Conservation (phyloP, 2,888 invertebrate species). For the Opisthograptis luteolata region DNA sequence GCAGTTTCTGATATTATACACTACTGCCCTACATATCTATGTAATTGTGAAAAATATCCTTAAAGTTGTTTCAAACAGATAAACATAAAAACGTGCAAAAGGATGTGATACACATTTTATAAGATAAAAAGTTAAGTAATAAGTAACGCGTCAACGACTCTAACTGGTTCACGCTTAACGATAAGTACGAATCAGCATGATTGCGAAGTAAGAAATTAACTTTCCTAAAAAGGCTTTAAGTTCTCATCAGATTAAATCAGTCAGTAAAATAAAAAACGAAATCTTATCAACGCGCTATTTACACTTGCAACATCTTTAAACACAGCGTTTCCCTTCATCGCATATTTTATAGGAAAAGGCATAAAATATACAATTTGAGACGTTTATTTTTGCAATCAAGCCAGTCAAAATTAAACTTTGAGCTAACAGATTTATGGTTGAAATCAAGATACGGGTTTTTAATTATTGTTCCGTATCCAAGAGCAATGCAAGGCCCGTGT, state of each 20-base stretch:
- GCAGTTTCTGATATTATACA: too few species aligned
- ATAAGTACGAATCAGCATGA: background rate
- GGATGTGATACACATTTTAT: background rate
- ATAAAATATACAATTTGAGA: conserved; percentile 26
- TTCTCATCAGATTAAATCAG: conserved; percentile 24
- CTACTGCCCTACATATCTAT: too few species aligned
- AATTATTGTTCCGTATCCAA: conserved; percentile 41
- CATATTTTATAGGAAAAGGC: conserved; percentile 23
- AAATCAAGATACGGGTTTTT: conserved; percentile 24
- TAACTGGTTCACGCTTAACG: background rate
- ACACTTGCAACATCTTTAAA: conserved; percentile 34
- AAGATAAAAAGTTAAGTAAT: background rate
- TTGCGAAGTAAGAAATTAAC: background rate
- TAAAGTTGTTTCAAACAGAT: too few species aligned
- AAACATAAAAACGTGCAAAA: too few species aligned
- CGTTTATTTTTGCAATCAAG: conserved; percentile 3
- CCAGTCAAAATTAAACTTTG: conserved; percentile 29
- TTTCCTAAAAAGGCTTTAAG: conserved; percentile 21
- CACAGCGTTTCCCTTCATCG: conserved; percentile 27
- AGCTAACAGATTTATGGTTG: conserved; percentile 27
- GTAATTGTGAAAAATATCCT: too few species aligned
- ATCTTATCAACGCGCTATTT: conserved; percentile 19
- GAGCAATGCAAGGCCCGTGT: conserved; percentile 42
- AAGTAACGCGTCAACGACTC: background rate
- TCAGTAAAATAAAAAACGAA: conserved; percentile 16